phyloP scores from a whole-genome alignment of 2,113 vertebrate genomes.

The Nipponia nippon region DNA sequence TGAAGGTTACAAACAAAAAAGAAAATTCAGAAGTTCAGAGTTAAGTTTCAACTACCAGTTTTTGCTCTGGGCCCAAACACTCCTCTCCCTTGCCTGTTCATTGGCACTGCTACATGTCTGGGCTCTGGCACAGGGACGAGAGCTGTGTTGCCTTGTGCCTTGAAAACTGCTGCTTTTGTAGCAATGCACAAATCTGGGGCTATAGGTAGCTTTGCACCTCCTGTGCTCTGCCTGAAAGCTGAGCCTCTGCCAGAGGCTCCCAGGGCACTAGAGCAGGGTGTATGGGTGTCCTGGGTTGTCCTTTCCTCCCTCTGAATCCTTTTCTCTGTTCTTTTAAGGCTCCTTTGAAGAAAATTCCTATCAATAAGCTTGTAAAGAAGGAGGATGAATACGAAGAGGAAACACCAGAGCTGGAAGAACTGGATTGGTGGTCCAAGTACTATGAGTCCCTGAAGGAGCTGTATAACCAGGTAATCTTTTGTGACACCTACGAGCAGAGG shows the following conservation, averaged over 20 bases:
- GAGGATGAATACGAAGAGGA: conserved; percentile 84
- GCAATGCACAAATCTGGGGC: background rate
- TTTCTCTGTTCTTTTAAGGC: conserved; percentile 51
- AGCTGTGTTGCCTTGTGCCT: background rate
- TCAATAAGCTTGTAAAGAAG: conserved; percentile 48
- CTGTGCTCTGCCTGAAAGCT: background rate
- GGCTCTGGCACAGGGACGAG: background rate
- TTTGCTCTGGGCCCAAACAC: background rate
- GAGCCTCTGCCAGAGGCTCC: background rate
- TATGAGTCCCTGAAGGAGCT: conserved; percentile 86
- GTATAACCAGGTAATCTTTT: conserved; percentile 74
- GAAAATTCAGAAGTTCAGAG: background rate
- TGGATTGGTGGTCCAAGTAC: conserved; percentile 99
- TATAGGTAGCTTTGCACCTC: background rate
- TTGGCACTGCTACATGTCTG: background rate
- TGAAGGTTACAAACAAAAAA: background rate
- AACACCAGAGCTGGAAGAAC: conserved; percentile 83
- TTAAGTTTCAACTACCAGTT: background rate
- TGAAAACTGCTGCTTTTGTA: background rate
- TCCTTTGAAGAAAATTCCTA: conserved; percentile 75
- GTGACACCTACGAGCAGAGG: background rate
- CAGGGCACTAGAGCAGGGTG: background rate
- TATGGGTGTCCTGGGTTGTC: background rate
- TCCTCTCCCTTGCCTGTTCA: background rate
- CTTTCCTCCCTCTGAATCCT: background rate